These are phyloP conservation scores for Lophochroa leadbeateri DNA, from an alignment of 2,113 vertebrate species.

Conservation along the genomic window DNA sequence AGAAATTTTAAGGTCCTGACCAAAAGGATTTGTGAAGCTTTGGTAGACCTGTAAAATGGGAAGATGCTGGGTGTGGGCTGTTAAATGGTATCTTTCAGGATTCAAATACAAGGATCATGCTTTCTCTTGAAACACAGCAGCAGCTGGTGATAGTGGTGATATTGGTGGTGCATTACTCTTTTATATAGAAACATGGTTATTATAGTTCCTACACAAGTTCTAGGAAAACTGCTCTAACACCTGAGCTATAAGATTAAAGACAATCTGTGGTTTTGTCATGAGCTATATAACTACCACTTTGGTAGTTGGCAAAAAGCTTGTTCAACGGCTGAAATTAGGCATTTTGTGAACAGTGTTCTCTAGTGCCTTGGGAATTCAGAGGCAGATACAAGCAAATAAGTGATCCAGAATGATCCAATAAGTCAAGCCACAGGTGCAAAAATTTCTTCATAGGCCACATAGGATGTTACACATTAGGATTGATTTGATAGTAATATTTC, in stretches of 20 bases:
- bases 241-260: neutral
- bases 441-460: neutral
- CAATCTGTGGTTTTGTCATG: fast-evolving
- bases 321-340: neutral
- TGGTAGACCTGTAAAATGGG: neutral
- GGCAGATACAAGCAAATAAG: neutral
- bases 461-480: neutral
- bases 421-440: neutral
- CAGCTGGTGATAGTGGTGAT: neutral
- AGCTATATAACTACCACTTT: neutral
- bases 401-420: neutral
- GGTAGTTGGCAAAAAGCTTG: neutral
- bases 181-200: neutral
- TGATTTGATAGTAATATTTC: neutral
- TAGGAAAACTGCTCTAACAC: neutral
- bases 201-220: neutral
- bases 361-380: neutral
- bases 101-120: neutral
- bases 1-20: neutral
- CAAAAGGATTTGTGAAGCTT: neutral
- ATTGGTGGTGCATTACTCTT: neutral
- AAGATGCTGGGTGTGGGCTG: neutral
- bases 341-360: neutral
- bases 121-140: neutral
- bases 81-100: neutral